Evolutionary conservation across 2,113 vertebrate species (phyloP), one percentile per base, ranked within the genome.

Genomic region (Sapayoa aenigma): DNA sequence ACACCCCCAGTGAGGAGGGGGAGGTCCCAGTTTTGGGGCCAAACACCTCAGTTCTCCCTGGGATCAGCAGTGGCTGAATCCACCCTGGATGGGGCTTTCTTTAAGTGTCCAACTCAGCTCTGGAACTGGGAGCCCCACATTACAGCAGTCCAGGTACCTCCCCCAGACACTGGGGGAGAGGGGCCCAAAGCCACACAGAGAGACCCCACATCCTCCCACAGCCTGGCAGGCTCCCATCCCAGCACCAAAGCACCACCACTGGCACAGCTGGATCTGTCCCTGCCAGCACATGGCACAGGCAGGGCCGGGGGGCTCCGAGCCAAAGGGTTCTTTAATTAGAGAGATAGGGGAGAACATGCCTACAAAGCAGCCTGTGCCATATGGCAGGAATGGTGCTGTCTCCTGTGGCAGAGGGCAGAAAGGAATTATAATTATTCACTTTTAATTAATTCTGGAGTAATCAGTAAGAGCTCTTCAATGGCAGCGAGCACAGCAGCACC

Each of bases 401-500:
- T 52, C 44, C 47, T 11, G 49, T 33, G 67, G 25, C 59, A 66
- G 39, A 35, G 67, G 42, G 41, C 80, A 80, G 50, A 11, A 77
- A 90, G 50, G 4, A 2, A 33, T 4, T 4, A 31, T 4, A 81
- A 91, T 92, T 52, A 80, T 19, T 91, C 30, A 31, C 56, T 53
- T 96, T 89, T 73, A 76, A 93, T 93, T 76, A 77, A 72, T 5
- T 31, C 37, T 6, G 44, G 74, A 5, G 55, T 4, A 69, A 41
- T 14, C 5, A 1, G 8, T 16, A 35, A n/a, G 63, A 85, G 27
- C 44, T 21, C n/a, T 3, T 4, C 9, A 60, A 41, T 1, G 35
- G 55, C 47, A 59, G n/a, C 0, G 62, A 47, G 62, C 0, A 1
- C 31, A 21, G 6, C 42, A 21, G 58, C 5, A 1, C 49, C 7